Base-by-base conservation (phyloP, 30 jellyfish, hydroid and myxozoan species). In the Haliclystus octoradiatus region DNA sequence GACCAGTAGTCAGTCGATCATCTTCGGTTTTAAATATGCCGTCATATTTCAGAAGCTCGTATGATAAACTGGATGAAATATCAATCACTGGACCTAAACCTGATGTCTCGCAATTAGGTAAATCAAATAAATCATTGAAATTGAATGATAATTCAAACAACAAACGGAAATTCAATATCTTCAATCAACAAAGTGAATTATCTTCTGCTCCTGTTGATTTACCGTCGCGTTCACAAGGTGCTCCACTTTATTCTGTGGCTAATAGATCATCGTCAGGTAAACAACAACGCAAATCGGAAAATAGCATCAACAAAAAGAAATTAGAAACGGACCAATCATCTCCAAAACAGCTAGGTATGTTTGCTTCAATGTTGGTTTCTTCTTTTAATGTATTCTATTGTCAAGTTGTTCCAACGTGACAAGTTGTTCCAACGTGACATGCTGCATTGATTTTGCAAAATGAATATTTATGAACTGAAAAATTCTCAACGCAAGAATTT, bases 1-100 rank as follows among this genome's bases (percentile, higher is more conserved):
- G 19, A 9, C 57, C 57, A 5, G 14, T 9, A 19, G 19, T 19
- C 14, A 5, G 14, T 40, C 14, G 14, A 5, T 19, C 14, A 5
- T 19, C 14, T 9, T 19, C 57, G 9, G 14, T 19, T 9, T 19
- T 40, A 19, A 9, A 40, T 9, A 40, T 40, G 57, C 9, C 57
- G 57, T 40, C 57, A 40, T 40, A 5, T 40, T 40, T 5, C 57
- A 40, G 19, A 40, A 40, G 57, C 57, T 40, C 57, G 9, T 40
- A 40, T 65, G 99, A 91, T 47, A 75, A 78, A 35, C 88, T 91
- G 3, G 99, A 91, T 70, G 99, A 91, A 22, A 82, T 91, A 23
- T 78, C 95, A 31, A 77, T 91, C 14, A 71, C 93, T n/a, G 99
- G 94, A 82, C 99, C 99, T 34, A 82, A 73, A 50, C 94, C 94